Evolutionary conservation across 2,888 invertebrate genomes (phyloP).

Genomic region (Oligia strigilis): DNA sequence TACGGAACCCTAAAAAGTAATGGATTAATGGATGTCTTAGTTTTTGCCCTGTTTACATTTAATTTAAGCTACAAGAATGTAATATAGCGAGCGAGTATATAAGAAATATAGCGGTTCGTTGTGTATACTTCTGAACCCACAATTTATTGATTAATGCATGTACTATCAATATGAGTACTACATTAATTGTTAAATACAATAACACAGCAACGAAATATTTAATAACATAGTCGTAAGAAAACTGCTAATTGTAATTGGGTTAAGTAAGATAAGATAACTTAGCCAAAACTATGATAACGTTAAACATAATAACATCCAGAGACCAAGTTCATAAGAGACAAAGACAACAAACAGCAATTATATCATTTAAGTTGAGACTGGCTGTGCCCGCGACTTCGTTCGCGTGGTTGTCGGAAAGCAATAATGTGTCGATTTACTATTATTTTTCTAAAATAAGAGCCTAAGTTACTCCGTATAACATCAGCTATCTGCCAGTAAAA

Average conservation of each 20-base stretch:
- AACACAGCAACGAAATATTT: not conserved
- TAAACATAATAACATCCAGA: conserved; percentile 4
- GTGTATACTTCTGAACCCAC: not conserved
- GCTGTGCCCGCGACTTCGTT: too few relatives aligned
- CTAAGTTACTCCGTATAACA: too few relatives aligned
- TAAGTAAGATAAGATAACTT: conserved; percentile 5
- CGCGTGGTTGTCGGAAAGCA: too few relatives aligned
- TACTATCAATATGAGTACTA: not conserved
- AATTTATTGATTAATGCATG: not conserved
- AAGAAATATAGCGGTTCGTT: not conserved
- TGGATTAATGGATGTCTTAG: too few relatives aligned
- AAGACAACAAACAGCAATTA: not conserved
- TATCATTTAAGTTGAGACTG: not conserved
- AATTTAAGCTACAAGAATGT: conserved; percentile 10
- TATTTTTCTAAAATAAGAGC: too few relatives aligned
- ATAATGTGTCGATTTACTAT: too few relatives aligned
- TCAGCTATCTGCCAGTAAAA: too few relatives aligned
- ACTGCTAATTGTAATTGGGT: conserved; percentile 11
- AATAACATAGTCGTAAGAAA: not conserved
- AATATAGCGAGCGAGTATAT: too few relatives aligned
- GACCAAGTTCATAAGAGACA: not conserved
- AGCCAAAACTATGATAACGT: conserved; percentile 8
- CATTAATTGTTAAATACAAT: not conserved
- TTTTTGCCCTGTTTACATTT: conserved; percentile 4
- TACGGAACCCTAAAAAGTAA: too few relatives aligned